Conservation (phyloP, 2,888 invertebrate genomes). For the Uropetala carovei region DNA sequence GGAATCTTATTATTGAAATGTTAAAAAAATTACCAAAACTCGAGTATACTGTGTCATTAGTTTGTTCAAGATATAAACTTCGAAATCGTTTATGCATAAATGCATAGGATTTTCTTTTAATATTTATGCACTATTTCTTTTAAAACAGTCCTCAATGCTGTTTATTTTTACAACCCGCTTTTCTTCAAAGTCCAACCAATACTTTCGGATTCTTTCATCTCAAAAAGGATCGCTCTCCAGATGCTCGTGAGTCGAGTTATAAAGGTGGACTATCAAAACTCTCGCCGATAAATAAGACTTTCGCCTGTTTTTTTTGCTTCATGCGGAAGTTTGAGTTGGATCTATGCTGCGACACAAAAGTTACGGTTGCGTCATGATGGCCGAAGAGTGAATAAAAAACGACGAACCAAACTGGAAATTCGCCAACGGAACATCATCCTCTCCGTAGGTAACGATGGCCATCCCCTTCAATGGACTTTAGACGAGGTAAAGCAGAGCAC, state of each 20-base stretch:
- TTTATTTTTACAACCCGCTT: too few species aligned
- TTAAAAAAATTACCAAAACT: too few species aligned
- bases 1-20: too few species aligned
- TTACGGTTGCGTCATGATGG: slow-evolving; percentile 1
- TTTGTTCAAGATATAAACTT: too few species aligned
- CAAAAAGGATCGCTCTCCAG: neutral
- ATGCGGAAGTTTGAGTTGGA: neutral
- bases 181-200: neutral
- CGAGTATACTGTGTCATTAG: too few species aligned
- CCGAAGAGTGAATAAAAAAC: neutral
- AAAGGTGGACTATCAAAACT: neutral
- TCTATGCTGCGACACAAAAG: neutral
- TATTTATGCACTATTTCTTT: too few species aligned
- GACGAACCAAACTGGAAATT: neutral
- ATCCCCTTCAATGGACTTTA: neutral
- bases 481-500: neutral
- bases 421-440: neutral
- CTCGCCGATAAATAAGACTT: neutral
- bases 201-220: neutral
- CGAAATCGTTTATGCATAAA: too few species aligned
- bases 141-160: too few species aligned
- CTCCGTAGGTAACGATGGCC: neutral
- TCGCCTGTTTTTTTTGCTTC: neutral
- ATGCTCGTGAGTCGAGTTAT: too few species aligned
- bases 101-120: too few species aligned